Percentiles rank a stretch among this genome's conserved stretches.
These are phyloP conservation scores for Temnothorax curvispinosus DNA, from an alignment of 1,140 invertebrate species.

Conservation along the genomic window DNA sequence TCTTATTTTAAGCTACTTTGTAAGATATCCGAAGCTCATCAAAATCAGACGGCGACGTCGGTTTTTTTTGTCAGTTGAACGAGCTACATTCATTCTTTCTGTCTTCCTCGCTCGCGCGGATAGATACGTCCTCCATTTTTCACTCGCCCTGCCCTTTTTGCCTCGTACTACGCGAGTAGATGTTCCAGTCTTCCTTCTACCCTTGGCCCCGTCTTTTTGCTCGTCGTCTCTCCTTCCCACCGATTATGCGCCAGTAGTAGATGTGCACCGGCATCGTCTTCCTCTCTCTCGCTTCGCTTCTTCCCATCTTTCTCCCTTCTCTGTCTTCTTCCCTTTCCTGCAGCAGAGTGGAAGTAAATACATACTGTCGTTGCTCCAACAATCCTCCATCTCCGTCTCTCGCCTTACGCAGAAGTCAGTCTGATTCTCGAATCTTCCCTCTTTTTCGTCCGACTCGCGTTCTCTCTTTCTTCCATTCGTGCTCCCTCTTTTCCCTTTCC, in stretches of 20 bases:
- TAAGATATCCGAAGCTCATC: constrained; percentile 36
- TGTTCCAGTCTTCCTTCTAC: constrained; percentile 48
- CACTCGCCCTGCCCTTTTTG: constrained; percentile 48
- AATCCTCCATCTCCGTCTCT: constrained; percentile 36
- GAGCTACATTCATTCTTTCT: constrained; percentile 35
- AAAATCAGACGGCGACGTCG: constrained; percentile 29
- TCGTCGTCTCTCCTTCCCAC: constrained; percentile 42
- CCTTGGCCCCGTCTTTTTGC: constrained; percentile 31
- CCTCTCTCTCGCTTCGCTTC: constrained; percentile 41
- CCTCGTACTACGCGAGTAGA: constrained; percentile 45
- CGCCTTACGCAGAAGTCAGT: not conserved
- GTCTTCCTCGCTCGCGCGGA: constrained; percentile 23
- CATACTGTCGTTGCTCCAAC: constrained; percentile 53
- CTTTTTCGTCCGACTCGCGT: constrained; percentile 4
- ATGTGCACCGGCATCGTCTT: constrained; percentile 42
- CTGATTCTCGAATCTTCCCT: constrained; percentile 22
- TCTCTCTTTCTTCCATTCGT: constrained; percentile 24
- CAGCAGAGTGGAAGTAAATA: constrained; percentile 41
- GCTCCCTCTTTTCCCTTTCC: constrained; percentile 38
- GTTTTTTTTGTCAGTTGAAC: constrained; percentile 30
- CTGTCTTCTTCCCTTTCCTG: not conserved
- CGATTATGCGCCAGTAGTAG: constrained; percentile 54
- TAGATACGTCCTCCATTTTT: constrained; percentile 53
- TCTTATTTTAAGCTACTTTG: constrained; percentile 39
- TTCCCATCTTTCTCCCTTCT: constrained; percentile 16